Evolutionary conservation across 1,140 invertebrate species (phyloP).

Genomic region (Ceratoteleas bidentatus): DNA sequence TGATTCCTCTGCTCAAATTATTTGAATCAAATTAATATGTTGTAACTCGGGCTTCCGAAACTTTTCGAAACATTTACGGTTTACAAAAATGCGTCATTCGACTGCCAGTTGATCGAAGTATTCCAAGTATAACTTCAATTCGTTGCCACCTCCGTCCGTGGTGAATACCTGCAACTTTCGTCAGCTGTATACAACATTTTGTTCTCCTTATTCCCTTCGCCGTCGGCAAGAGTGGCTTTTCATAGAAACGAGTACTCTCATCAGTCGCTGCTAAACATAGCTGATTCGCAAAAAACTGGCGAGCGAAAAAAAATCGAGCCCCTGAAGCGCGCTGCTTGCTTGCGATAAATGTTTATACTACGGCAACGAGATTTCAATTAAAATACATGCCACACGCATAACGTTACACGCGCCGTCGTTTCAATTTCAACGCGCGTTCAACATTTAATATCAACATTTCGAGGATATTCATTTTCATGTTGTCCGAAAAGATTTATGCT

Average conservation of each 20-base stretch:
- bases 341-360: constrained; percentile 44
- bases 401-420: constrained; percentile 1
- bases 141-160: too few species aligned
- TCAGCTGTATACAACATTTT: too few species aligned
- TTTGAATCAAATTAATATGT: too few species aligned
- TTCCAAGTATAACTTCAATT: too few species aligned
- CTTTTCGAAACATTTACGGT: too few species aligned
- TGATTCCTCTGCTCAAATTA: too few species aligned
- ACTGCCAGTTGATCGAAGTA: too few species aligned
- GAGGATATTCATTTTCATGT: constrained; percentile 17
- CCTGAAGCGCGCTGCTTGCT: constrained; percentile 35
- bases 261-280: constrained; percentile 22
- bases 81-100: too few species aligned
- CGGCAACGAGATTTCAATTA: constrained; percentile 42
- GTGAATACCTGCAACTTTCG: too few species aligned
- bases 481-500: constrained; percentile 15
- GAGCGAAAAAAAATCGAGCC: constrained; percentile 25
- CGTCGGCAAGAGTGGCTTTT: constrained; percentile 44
- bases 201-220: too few species aligned
- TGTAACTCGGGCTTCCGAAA: too few species aligned
- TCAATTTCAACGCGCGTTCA: constrained; percentile 21
- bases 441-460: constrained; percentile 25
- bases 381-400: constrained; percentile 6
- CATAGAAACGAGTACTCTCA: constrained; percentile 37
- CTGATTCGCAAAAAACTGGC: constrained; percentile 35